These are phyloP conservation scores for Lethrus apterus DNA, from an alignment of 1,140 invertebrate species.

Conservation along the genomic window DNA sequence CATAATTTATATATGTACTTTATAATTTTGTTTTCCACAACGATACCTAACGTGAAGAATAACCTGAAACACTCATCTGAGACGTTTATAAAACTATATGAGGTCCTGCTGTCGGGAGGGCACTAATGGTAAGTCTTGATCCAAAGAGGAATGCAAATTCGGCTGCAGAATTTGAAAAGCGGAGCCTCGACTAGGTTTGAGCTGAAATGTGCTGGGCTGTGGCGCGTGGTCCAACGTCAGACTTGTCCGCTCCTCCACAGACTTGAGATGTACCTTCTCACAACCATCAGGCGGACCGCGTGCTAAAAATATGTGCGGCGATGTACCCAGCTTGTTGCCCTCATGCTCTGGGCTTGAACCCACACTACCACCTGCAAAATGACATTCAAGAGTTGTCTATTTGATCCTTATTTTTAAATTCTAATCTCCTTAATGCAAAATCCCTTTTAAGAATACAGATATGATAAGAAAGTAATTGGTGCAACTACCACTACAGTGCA, in stretches of 20 bases:
- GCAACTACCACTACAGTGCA: no score
- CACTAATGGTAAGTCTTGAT: constrained; percentile 27
- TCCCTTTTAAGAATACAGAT: no score
- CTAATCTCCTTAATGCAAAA: no score
- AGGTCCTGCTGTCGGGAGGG: constrained; percentile 21
- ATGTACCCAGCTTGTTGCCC: constrained; percentile 52
- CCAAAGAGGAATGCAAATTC: constrained; percentile 43
- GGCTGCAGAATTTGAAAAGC: constrained; percentile 73
- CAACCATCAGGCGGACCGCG: constrained; percentile 82
- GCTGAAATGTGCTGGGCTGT: constrained; percentile 52
- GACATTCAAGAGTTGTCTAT: no score
- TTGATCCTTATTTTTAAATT: no score
- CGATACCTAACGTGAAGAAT: constrained; percentile 3
- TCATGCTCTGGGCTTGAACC: constrained; percentile 55
- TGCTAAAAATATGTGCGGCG: constrained; percentile 76
- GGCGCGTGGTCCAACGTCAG: constrained; percentile 45
- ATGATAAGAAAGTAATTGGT: no score
- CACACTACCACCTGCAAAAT: constrained; percentile 46
- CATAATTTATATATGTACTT: no score
- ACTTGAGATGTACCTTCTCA: constrained; percentile 47
- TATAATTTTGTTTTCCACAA: no score
- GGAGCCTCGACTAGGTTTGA: constrained; percentile 72
- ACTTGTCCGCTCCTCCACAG: constrained; percentile 45
- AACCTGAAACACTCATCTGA: constrained; percentile 5
- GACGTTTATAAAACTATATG: constrained; percentile 15